Evolutionary conservation across 2,797 vertebrate genomes (phyloP), one percentile per base, ranked within the genome.

Genomic region (Gastrophryne carolinensis): DNA sequence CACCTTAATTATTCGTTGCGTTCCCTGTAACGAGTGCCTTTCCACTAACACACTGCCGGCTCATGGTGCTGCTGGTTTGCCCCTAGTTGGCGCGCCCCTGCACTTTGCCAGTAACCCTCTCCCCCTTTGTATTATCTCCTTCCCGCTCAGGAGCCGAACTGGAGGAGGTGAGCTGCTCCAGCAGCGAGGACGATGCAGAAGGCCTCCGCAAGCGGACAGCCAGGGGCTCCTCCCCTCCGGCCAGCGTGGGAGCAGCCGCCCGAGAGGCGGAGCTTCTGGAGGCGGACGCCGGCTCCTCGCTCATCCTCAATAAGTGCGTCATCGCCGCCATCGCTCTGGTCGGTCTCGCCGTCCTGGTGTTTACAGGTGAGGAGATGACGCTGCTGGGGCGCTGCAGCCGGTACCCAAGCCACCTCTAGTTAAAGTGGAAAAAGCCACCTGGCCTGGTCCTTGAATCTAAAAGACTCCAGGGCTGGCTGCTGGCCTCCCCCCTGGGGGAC

Each of bases 321-420:
- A 82, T 91, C 0, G 88, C 85, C 0, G 80, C 84, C 1, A 12
- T 91, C 64, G 84, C 79, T 0, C 23, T 91, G 39, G 53, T 88
- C n/a, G 83, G 81, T 0, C 15, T 90, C 2, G 87, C 86, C 0
- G 29, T 88, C 27, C 80, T 91, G 30, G 34, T 86, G 0, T 41
- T 86, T 49, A 84, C 83, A 0, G 83, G 90, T 91, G 74, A 86
- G 87, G 26, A 0, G 4, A n/a, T 12, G 30, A 4, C 0, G 17
- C 12, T 11, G 13, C 10, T 17, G 72, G n/a, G n/a, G n/a, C n/a
- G 39, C 27, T 24, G 61, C 12, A 5, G 21, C n/a, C 15, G n/a
- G n/a, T n/a, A n/a, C n/a, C n/a, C n/a, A n/a, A n/a, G n/a, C n/a
- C n/a, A n/a, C n/a, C n/a, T n/a, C n/a, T n/a, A n/a, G n/a, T n/a